Base-by-base conservation (phyloP, 1,140 invertebrate species). In the Drosophila asahinai region DNA sequence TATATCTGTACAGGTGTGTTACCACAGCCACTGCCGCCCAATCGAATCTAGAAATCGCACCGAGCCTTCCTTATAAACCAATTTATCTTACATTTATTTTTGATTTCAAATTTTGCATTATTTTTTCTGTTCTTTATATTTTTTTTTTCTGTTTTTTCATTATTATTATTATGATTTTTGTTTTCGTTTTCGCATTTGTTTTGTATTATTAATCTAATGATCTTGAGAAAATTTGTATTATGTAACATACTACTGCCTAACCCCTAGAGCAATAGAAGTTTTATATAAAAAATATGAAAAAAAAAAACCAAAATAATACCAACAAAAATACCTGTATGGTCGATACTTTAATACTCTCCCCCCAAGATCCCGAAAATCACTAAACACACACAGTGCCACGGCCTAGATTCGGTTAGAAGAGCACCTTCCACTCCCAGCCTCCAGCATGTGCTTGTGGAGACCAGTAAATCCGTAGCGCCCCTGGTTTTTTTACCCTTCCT, bases 1-100 rank as follows among this genome's bases (percentile, higher is more conserved):
- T 91, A 81, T 86, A 87, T 93, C 72, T 93, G 92, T 81, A 59
- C 83, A 93, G 92, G 92, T 93, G 87, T 91, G 92, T 93, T 87
- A 54, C 36, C 36, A 57, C 73, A 62, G 67, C 72, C 52, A 51
- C 75, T 49, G 77, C 80, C 74, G 78, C 71, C 49, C 60, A 74
- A 71, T 30, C 67, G 51, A 57, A 74, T 70, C 67, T 66, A 63
- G 52, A 55, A 55, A 59, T 43, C 61, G 51, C 65, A 67, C 45
- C 54, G 51, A 75, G 55, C 33, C 58, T 30, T 22, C 58, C 25
- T 58, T 48, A 60, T 71, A 58, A 30, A 45, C 67, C 54, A 61
- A 36, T 63, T 17, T 48, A 45, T 55, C 45, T 63, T 71, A 48
- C 36, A 47, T 51, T 76, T 68, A 54, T 38, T 66, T 27, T 40